Base-by-base conservation (phyloP, 2,888 invertebrate species). In the Ormyrus pomaceus region DNA sequence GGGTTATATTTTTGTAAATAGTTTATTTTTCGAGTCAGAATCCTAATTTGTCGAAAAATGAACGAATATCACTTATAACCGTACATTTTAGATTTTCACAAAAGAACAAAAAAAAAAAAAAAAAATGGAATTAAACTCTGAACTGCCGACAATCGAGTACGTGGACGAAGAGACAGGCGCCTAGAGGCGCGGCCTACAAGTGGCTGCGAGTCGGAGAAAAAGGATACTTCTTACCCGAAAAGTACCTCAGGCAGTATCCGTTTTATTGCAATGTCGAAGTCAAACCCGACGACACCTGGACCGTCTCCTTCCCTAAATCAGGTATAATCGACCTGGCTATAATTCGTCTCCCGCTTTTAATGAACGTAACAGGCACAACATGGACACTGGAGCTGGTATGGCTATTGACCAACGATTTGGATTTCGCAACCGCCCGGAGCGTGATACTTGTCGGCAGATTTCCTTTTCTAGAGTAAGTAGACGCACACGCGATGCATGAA, bases 351-450 rank as follows among this genome's bases (percentile, higher is more conserved):
- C n/a, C n/a, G n/a, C n/a, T 45, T 61, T n/a, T n/a, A n/a, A n/a
- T n/a, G n/a, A n/a, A n/a, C n/a, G n/a, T n/a, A 73, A 56, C 56
- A 86, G 87, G 87, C 19, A 89, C 89, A 4, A 90, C 89, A 0
- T 87, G n/a, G n/a, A 95, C 95, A 0, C 96, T 96, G 88, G 96
- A 96, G 90, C 90, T 96, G 85, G 93, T 96, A 5, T 96, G 96
- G 96, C 91, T 96, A 88, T 90, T 96, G 55, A 94, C 94, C 2
- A 96, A 96, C 87, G 91, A 95, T 86, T 92, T 96, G 85, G 93
- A 96, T 88, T 96, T 95, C 86, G 91, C 93, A 58, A 93, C 91
- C 78, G 95, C 95, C 0, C 91, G 92, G n/a, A n/a, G n/a, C n/a
- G 91, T 92, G 70, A 92, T 93, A 0, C 91, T 96, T 0, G 91